Evolutionary conservation across 2,888 invertebrate species (phyloP).

Genomic region (Platycheirus albimanus): DNA sequence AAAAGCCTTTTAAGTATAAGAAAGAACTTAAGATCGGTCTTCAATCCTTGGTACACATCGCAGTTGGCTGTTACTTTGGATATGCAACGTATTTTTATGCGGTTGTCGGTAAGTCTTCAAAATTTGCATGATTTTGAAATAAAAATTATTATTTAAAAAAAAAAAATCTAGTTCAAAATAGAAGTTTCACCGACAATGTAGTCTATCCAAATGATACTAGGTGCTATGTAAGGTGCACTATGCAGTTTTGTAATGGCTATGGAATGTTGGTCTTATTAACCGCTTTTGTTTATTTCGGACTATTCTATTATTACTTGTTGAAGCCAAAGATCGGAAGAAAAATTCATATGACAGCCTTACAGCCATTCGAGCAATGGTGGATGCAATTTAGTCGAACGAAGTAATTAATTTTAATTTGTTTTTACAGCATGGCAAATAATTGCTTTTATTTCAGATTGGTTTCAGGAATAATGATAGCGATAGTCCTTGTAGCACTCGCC

Average conservation of each 20-base stretch:
- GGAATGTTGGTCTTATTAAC: conserved; percentile 88
- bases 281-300: conserved; percentile 85
- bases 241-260: conserved; percentile 86
- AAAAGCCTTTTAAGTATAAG: conserved; percentile 41
- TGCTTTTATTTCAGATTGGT: conserved; percentile 82
- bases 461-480: conserved; percentile 82
- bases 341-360: conserved; percentile 75
- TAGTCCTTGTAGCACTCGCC: conserved; percentile 83
- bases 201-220: conserved; percentile 60
- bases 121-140: background rate
- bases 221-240: conserved; percentile 76
- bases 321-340: conserved; percentile 83
- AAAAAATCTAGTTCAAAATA: conserved; percentile 32
- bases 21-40: conserved; percentile 70
- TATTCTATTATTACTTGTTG: conserved; percentile 86
- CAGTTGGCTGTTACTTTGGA: conserved; percentile 79
- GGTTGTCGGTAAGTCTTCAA: conserved; percentile 76
- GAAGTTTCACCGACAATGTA: conserved; percentile 6
- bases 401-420: conserved; percentile 64
- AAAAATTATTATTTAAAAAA: background rate
- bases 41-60: conserved; percentile 76
- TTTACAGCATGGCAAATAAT: background rate
- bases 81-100: conserved; percentile 80
- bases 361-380: conserved; percentile 77
- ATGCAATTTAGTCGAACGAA: conserved; percentile 77